Evolutionary conservation across 2,888 invertebrate genomes (phyloP), one percentile per base, ranked within the genome.

Genomic region (Lissonota sp.): DNA sequence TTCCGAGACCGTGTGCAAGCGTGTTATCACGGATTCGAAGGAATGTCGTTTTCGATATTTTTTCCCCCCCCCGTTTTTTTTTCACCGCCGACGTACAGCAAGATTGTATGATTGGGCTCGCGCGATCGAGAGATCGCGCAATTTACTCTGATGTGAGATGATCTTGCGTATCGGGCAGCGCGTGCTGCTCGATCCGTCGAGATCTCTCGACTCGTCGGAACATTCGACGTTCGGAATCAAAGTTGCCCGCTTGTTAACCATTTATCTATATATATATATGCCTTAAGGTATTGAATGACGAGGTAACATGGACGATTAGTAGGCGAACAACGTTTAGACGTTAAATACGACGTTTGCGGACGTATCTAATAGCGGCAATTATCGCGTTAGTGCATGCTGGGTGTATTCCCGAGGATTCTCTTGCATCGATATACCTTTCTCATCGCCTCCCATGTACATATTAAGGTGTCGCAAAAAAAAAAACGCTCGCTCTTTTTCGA

Each of bases 261-360:
- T 37, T 26, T 39, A 55, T 6, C 78, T 26, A 39, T 40, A 71
- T 44, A 42, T 42, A 39, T 51, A 49, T 40, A 14, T 44, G 12
- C 46, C 46, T 42, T 51, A 55, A 46, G n/a, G 40, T 44, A 49
- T 57, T 42, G 64, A 72, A 76, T 63, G 72, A 26, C 46, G 53
- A 71, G 71, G 80, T 67, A 72, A 75, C 79, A 62, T 69, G 69
- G 80, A 82, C 87, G 89, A 91, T 91, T 90, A 90, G 88, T 87
- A 88, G 89, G 88, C 89, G 87, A 90, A 86, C 82, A 84, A 85
- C 90, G 88, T 91, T 91, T 90, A 90, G 85, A 87, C 83, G 89
- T 90, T 91, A 91, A 91, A 91, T 90, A 89, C 90, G 91, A 90
- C 90, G 89, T 90, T 90, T 88, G 87, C 85, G 86, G 86, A 84